These are phyloP conservation scores for Novumbra hubbsi DNA, from an alignment of 2,797 vertebrate genomes.

Conservation along the genomic window DNA sequence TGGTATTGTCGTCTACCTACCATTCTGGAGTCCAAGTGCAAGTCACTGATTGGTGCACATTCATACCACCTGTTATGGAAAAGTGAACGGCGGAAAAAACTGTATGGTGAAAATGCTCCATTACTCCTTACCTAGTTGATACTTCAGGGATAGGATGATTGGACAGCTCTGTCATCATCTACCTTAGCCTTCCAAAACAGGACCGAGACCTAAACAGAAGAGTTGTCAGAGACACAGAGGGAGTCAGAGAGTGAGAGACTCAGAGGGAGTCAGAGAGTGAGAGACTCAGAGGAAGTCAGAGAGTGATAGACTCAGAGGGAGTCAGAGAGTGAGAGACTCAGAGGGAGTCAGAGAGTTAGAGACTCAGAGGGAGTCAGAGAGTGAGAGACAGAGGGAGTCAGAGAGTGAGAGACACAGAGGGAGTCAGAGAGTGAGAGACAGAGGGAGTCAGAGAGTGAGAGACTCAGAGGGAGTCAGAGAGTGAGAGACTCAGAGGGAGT, in stretches of 20 bases:
- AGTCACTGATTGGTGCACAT: neutral
- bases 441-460: too few relatives aligned
- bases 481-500: neutral
- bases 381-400: constrained; percentile 7
- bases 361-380: too few relatives aligned
- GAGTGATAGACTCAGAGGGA: too few relatives aligned
- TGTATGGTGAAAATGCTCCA: constrained; percentile 15
- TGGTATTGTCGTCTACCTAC: neutral
- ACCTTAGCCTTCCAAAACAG: neutral
- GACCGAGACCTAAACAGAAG: neutral
- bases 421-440: too few relatives aligned
- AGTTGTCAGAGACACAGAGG: too few relatives aligned
- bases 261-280: neutral
- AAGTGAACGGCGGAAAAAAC: constrained; percentile 22
- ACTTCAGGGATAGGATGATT: constrained; percentile 24
- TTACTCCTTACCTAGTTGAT: constrained; percentile 33
- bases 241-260: neutral
- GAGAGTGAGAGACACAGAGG: neutral
- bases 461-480: constrained; percentile 21
- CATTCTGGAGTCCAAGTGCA: neutral
- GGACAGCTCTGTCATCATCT: constrained; percentile 21
- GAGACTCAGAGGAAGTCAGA: too few relatives aligned
- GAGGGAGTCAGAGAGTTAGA: neutral
- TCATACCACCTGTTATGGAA: constrained; percentile 8
- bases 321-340: neutral